phyloP scores from a whole-genome alignment of 2,797 vertebrate species.

The Botia almorhae region DNA sequence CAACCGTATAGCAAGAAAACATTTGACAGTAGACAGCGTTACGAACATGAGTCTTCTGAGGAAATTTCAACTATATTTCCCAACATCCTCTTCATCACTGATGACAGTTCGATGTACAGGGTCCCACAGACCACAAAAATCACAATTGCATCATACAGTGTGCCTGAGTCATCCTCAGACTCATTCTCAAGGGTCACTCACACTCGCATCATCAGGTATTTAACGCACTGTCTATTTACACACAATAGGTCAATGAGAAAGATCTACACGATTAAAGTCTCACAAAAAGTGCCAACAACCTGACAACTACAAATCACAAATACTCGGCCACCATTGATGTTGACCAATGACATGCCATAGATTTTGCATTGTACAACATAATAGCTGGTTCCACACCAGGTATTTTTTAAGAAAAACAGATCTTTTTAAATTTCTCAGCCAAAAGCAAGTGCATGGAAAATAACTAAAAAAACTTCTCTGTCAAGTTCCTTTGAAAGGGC shows the following conservation, averaged over 20 bases:
- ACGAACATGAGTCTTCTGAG: background rate
- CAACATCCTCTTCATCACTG: constrained; percentile 33
- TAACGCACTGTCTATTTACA: constrained; percentile 21
- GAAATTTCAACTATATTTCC: constrained; percentile 31
- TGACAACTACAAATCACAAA: constrained; percentile 26
- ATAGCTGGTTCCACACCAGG: constrained; percentile 22
- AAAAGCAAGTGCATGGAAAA: constrained; percentile 13
- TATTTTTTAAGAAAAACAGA: constrained; percentile 18
- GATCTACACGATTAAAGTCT: constrained; percentile 17
- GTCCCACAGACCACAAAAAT: constrained; percentile 55
- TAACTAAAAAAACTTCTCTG: constrained; percentile 60
- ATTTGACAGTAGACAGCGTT: background rate
- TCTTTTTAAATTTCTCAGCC: background rate
- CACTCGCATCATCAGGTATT: constrained; percentile 44
- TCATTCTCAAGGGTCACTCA: constrained; percentile 39
- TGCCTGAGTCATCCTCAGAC: constrained; percentile 38
- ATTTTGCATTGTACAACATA: constrained; percentile 4
- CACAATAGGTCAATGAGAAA: constrained; percentile 41
- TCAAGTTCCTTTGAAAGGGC: constrained; percentile 68
- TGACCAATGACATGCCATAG: background rate
- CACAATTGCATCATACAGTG: constrained; percentile 50
- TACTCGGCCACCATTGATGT: background rate
- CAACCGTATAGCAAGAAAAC: no score
- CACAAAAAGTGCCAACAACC: constrained; percentile 32
- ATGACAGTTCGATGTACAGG: constrained; percentile 52